Evolutionary conservation across 2,797 vertebrate genomes (phyloP).

Genomic region (Champsocephalus esox): DNA sequence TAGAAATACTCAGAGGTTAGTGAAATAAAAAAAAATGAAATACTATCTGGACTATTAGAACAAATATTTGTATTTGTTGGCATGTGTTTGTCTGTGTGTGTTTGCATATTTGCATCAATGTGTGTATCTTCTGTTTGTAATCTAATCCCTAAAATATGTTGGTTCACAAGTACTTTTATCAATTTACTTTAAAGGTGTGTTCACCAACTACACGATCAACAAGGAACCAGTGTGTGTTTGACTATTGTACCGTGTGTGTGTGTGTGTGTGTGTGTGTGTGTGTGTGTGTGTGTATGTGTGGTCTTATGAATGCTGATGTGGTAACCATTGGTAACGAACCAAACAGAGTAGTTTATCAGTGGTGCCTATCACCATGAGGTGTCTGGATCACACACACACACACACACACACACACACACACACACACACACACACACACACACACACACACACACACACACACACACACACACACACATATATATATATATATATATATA

Average conservation of each 20-base stretch:
- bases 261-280: neutral
- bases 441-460: conserved; percentile 8
- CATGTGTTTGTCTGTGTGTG: conserved; percentile 22
- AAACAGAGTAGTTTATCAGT: conserved; percentile 60
- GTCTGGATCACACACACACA: conserved; percentile 32
- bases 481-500: too few species aligned
- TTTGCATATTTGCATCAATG: conserved; percentile 9
- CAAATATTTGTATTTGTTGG: conserved; percentile 30
- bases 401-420: neutral
- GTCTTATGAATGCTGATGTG: conserved; percentile 48
- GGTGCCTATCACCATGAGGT: conserved; percentile 51
- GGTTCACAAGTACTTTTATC: conserved; percentile 43
- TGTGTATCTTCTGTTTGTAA: conserved; percentile 34
- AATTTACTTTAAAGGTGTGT: conserved; percentile 46
- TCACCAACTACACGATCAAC: conserved; percentile 19
- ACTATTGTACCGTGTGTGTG: conserved; percentile 3
- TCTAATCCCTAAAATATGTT: conserved; percentile 43
- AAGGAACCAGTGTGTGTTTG: conserved; percentile 9
- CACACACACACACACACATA: too few species aligned
- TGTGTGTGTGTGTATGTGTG: conserved; percentile 9
- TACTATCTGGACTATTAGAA: neutral
- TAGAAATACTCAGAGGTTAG: neutral
- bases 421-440: neutral
- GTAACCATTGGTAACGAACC: conserved; percentile 61
- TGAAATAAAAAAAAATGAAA: conserved; percentile 25